These are phyloP conservation scores for Platyrinchus mystaceus DNA, from an alignment of 2,797 vertebrate species.

Conservation along the genomic window DNA sequence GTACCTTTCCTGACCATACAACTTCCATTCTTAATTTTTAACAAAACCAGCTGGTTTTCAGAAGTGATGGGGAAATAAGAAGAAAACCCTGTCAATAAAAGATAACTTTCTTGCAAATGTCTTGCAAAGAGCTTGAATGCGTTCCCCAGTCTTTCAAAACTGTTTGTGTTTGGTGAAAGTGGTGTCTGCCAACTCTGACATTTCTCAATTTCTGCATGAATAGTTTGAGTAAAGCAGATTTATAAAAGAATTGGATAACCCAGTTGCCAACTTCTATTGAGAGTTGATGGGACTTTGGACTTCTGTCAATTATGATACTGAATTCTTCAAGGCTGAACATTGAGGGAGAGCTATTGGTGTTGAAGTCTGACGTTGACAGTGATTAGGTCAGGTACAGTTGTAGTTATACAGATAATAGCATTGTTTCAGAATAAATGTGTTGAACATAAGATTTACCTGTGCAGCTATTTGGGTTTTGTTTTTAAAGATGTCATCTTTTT, in stretches of 20 bases:
- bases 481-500: background rate
- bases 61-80: background rate
- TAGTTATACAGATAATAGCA: background rate
- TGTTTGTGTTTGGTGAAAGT: background rate
- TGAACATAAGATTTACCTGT: background rate
- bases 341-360: background rate
- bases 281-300: background rate
- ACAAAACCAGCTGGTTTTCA: background rate
- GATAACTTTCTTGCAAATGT: background rate
- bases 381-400: background rate
- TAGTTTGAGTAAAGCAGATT: background rate
- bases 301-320: background rate
- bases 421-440: background rate
- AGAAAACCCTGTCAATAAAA: background rate
- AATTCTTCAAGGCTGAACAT: background rate
- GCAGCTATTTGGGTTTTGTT: background rate
- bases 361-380: background rate
- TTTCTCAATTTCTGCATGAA: background rate
- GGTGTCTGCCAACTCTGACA: background rate
- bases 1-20: background rate
- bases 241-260: background rate
- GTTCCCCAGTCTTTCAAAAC: background rate
- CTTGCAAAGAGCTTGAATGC: background rate
- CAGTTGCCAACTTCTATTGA: background rate
- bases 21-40: background rate